Conservation (phyloP, 2,113 vertebrate species). For the Notarius quadriscutis region DNA sequence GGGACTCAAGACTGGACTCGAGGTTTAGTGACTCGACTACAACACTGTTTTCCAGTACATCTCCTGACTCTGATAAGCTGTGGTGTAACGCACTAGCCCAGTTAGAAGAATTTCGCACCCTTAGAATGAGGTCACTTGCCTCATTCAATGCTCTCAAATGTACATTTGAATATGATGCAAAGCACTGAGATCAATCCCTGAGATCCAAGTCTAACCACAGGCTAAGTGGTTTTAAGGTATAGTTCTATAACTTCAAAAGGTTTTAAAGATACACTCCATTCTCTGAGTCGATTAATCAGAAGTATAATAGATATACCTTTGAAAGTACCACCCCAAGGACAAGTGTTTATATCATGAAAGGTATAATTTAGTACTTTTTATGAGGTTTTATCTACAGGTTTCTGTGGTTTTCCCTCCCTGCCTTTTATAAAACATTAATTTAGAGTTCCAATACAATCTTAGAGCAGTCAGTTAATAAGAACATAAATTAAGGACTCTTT, state of each 20-base stretch:
- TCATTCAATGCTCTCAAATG: not conserved
- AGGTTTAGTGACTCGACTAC: too few relatives aligned
- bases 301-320: not conserved
- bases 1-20: too few relatives aligned
- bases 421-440: not conserved
- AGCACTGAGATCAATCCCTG: not conserved
- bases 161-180: conserved; percentile 30
- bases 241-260: not conserved
- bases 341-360: not conserved
- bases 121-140: too few relatives aligned
- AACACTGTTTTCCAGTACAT: too few relatives aligned
- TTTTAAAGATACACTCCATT: not conserved
- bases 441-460: not conserved
- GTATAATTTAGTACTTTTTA: not conserved
- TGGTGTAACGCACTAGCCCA: too few relatives aligned
- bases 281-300: not conserved
- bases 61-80: too few relatives aligned
- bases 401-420: not conserved
- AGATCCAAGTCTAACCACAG: not conserved
- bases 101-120: too few relatives aligned
- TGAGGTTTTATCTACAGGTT: not conserved
- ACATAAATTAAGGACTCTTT: not conserved
- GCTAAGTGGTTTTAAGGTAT: not conserved
- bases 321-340: not conserved
- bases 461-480: not conserved